Evolutionary conservation across 2,888 invertebrate genomes (phyloP), one percentile per base, ranked within the genome.

Genomic region (Ennomos quercinarius): DNA sequence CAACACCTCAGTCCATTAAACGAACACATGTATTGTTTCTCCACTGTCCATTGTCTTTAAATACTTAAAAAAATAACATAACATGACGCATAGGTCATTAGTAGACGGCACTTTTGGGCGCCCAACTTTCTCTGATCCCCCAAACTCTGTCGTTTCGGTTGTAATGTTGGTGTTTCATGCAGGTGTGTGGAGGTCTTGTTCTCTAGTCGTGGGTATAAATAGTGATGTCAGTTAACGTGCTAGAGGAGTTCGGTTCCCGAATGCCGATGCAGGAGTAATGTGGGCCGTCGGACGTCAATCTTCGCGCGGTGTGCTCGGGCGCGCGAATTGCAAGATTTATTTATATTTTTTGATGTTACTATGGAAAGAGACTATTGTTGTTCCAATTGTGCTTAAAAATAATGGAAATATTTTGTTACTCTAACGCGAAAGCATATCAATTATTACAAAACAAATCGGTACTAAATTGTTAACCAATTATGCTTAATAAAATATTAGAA

Each of bases 181-280:
- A 80, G 76, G 80, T 81, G 78, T 73, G 67, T 69, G 61, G 62
- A 63, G 81, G 58, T 78, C 82, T 74, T 52, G 55, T 69, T 70
- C 73, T 53, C 62, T 83, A 83, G 86, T 74, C 61, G 62, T 51
- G 8, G 52, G 59, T 89, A 89, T 86, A 86, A 87, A 89, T 90
- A 89, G 88, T 82, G 79, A 74, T 84, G 88, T 89, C 89, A 86
- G 83, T 87, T 88, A 85, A 75, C 86, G 76, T 76, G 62, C 51
- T 61, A 63, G 72, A 73, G 72, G 74, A 77, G 78, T 82, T 83
- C 74, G 82, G 86, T 85, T 86, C 86, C 86, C 84, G 87, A 87
- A 89, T 89, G 78, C 89, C 86, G 77, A 81, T 83, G 83, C 81
- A 77, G 73, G 77, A 79, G 77, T 81, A 84, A 87, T 85, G 86